These are phyloP conservation scores for Epizoanthus rinbou DNA, from an alignment of 92 coral and sea anemone genomes.

Conservation along the genomic window DNA sequence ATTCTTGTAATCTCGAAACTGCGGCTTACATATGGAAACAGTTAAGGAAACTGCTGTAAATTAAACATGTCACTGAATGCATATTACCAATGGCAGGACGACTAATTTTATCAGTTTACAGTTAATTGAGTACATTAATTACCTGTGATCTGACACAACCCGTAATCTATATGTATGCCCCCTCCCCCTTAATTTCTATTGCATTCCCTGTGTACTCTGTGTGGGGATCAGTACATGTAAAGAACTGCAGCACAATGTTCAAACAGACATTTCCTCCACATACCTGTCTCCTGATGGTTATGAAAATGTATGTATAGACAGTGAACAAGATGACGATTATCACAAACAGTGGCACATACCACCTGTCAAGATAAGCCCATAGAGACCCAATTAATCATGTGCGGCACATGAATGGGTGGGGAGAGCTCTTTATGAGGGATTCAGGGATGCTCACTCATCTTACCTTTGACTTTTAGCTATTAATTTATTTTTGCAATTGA, in stretches of 20 bases:
- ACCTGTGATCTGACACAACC: too few species aligned
- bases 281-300: slow-evolving; percentile 90
- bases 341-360: slow-evolving; percentile 88
- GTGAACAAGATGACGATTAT: slow-evolving; percentile 76
- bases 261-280: background rate
- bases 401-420: background rate
- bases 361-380: slow-evolving; percentile 43
- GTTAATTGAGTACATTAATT: too few species aligned
- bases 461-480: background rate
- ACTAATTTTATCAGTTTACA: too few species aligned
- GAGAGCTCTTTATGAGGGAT: background rate
- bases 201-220: too few species aligned
- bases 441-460: background rate
- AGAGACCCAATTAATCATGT: too few species aligned
- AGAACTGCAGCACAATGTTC: background rate
- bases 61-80: too few species aligned
- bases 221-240: too few species aligned
- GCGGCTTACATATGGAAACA: too few species aligned
- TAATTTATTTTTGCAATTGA: background rate
- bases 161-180: too few species aligned
- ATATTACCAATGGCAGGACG: too few species aligned
- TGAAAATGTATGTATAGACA: slow-evolving; percentile 81
- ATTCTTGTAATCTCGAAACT: background rate
- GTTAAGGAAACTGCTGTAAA: background rate
- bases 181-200: too few species aligned